Conservation (phyloP, 2,797 vertebrate genomes). For the Monodelphis domestica region DNA sequence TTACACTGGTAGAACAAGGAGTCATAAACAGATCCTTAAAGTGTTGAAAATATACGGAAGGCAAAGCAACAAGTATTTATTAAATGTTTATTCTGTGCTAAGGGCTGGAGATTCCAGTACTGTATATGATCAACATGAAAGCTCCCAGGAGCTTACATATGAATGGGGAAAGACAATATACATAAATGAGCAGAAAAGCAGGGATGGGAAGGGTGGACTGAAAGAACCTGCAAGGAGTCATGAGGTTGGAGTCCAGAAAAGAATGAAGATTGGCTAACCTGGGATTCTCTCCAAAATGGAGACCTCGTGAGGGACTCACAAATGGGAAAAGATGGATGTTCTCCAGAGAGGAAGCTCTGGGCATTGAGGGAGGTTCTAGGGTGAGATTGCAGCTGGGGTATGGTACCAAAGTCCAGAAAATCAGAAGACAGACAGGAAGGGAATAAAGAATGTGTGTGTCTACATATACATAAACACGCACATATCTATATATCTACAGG, state of each 20-base stretch:
- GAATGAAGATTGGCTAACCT: neutral
- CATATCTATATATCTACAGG: too few relatives aligned
- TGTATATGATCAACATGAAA: neutral
- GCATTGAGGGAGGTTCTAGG: neutral
- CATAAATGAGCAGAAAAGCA: neutral
- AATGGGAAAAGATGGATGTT: neutral
- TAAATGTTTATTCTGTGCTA: neutral
- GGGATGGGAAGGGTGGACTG: neutral
- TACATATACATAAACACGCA: too few relatives aligned
- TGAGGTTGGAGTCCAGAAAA: neutral
- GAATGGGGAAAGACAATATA: neutral
- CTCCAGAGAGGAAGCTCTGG: neutral
- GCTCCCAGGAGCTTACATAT: neutral
- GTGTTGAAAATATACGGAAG: neutral
- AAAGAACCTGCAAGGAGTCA: neutral
- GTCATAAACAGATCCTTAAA: neutral
- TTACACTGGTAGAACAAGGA: neutral
- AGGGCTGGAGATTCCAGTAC: neutral
- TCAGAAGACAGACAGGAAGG: neutral
- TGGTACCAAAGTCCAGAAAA: neutral
- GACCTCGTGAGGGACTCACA: neutral
- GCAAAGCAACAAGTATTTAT: neutral
- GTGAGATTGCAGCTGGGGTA: neutral
- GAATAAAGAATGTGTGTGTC: neutral
- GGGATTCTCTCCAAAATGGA: neutral